Evolutionary conservation across 1,140 invertebrate genomes (phyloP).

Genomic region (Papilio glaucus): DNA sequence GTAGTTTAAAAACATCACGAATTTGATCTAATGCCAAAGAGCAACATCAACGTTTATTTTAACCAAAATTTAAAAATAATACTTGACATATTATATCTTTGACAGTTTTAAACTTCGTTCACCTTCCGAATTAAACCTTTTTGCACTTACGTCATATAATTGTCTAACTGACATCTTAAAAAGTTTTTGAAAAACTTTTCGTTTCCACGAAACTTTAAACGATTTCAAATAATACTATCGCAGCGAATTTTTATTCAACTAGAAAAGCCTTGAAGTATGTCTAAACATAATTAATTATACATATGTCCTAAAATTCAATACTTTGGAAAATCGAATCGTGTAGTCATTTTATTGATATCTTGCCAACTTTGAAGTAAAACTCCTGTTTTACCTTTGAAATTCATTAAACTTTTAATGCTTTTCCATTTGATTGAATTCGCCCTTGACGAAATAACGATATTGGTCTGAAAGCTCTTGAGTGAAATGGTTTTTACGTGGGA

Average conservation of each 20-base stretch:
- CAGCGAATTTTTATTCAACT: not conserved
- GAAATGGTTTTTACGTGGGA: conserved; percentile 84
- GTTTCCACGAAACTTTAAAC: conserved; percentile 24
- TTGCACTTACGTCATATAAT: conserved; percentile 24
- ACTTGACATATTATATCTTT: not conserved
- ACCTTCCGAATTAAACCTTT: conserved; percentile 17
- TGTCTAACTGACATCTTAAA: conserved; percentile 52
- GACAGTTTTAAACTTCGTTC: not conserved
- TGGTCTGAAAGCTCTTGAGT: conserved; percentile 82
- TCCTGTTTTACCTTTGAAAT: not conserved
- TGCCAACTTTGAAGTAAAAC: conserved; percentile 22
- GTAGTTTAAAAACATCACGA: not conserved
- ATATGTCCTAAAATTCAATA: not conserved
- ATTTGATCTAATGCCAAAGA: not conserved
- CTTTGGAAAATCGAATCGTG: not conserved
- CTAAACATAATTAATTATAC: too few species aligned
- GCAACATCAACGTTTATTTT: not conserved
- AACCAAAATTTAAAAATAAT: not conserved
- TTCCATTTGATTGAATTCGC: conserved; percentile 33
- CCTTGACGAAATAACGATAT: conserved; percentile 46
- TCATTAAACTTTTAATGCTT: conserved; percentile 32
- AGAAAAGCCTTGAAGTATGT: too few species aligned
- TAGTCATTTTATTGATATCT: conserved; percentile 26
- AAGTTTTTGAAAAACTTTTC: conserved; percentile 52
- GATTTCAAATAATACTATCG: conserved; percentile 6